Evolutionary conservation across 2,888 invertebrate genomes (phyloP).

Genomic region (Pheosia tremula): DNA sequence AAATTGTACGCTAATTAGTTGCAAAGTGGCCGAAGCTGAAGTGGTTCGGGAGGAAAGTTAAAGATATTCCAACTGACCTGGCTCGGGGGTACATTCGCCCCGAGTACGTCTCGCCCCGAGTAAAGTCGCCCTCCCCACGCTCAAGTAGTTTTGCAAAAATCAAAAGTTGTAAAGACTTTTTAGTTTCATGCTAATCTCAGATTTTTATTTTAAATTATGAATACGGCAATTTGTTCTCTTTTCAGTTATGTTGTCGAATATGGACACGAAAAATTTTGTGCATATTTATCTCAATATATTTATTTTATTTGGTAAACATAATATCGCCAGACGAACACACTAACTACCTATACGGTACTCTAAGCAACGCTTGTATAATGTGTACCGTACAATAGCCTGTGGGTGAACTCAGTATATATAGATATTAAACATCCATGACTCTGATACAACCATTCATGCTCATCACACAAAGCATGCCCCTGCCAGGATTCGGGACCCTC

Average conservation of each 20-base stretch:
- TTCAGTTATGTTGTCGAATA: background rate
- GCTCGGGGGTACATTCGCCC: background rate
- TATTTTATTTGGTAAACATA: no score
- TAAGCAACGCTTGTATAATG: no score
- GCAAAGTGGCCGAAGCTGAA: background rate
- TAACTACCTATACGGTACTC: no score
- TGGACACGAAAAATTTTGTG: background rate
- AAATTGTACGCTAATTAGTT: constrained; percentile 5
- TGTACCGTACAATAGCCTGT: no score
- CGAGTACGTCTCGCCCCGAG: background rate
- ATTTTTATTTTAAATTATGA: background rate
- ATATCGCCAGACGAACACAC: no score
- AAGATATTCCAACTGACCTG: constrained; percentile 5
- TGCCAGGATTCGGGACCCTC: no score
- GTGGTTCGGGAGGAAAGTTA: background rate
- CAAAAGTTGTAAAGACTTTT: background rate
- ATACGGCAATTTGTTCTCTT: background rate
- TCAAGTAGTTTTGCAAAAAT: background rate
- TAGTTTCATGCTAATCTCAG: background rate
- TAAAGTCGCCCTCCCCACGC: background rate
- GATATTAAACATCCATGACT: no score
- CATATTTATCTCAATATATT: background rate
- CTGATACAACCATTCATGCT: no score
- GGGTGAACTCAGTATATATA: no score
- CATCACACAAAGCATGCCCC: no score